Evolutionary conservation across 1,140 invertebrate genomes (phyloP).

Genomic region (Heliothis subflexa): DNA sequence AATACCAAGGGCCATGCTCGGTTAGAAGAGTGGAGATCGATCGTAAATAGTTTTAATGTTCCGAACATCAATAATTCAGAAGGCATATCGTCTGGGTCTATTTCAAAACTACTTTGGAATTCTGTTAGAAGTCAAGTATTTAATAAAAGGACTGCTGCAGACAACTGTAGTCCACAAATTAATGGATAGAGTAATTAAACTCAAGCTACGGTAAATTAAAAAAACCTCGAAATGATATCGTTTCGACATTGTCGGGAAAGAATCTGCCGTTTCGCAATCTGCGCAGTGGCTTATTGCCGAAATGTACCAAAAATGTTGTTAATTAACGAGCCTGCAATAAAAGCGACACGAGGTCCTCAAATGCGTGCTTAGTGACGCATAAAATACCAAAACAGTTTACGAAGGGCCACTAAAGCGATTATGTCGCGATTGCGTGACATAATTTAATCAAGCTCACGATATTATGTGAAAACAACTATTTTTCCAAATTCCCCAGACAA

Average conservation of each 20-base stretch:
- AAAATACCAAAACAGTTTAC: slow-evolving; percentile 45
- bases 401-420: slow-evolving; percentile 41
- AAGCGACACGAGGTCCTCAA: slow-evolving; percentile 22
- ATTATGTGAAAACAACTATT: slow-evolving; percentile 49
- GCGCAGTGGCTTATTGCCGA: neutral
- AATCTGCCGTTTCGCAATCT: neutral
- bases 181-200: neutral
- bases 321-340: slow-evolving; percentile 33
- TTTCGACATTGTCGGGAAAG: too few species aligned
- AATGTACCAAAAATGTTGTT: slow-evolving; percentile 9
- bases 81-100: slow-evolving; percentile 15
- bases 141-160: too few species aligned
- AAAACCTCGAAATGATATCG: too few species aligned
- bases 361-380: slow-evolving; percentile 29
- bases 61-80: slow-evolving; percentile 30
- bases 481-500: slow-evolving; percentile 34
- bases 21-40: slow-evolving; percentile 9
- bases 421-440: slow-evolving; percentile 51
- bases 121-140: neutral
- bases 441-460: slow-evolving; percentile 48
- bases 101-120: slow-evolving; percentile 9
- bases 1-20: slow-evolving; percentile 10
- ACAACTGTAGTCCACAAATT: neutral
- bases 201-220: too few species aligned
- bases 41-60: slow-evolving; percentile 4